Evolutionary conservation across 2,113 vertebrate genomes (phyloP), one percentile per base, ranked within the genome.

Genomic region (Plectropomus leopardus): DNA sequence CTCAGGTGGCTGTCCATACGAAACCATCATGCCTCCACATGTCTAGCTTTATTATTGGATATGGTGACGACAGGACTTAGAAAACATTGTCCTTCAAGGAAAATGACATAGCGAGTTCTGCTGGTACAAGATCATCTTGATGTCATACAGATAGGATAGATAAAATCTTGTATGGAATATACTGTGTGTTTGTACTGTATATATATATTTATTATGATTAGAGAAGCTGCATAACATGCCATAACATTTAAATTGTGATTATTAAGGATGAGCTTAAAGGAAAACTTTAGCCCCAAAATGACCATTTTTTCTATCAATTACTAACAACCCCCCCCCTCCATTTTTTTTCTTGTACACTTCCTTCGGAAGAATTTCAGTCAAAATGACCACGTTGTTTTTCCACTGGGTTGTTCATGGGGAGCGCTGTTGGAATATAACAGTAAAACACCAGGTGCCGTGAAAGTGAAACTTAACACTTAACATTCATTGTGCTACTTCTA

Each of bases 11-110:
- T 72, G 83, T 61, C 17, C 2, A 15, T 1, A 21, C 2, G 1
- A 44, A 30, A 60, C 48, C 47, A n/a, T 61, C 80, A 5, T 71
- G 70, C 26, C 76, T 66, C 61, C 80, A 83, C 86, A 78, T 65
- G 78, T 72, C 50, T 8, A 7, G 7, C 9, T 7, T 45, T 23
- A 40, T 24, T 13, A 13, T 15, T 23, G 21, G 21, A 28, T 42
- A 9, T 16, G 17, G 16, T 40, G 36, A 77, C 6, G 5, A 17
- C 2, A 26, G 3, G 17, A 32, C 17, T 21, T 17, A 16, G 44
- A 58, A 68, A 68, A 51, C 58, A n/a, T 26, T 0, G n/a, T 16
- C 17, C 9, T 21, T 44, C 3, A 4, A 42, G 8, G 5, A 15
- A 24, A 32, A 50, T 23, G 34, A 17, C 36, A 9, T 13, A 24